These are phyloP conservation scores for Periplaneta americana DNA, from an alignment of 1,140 invertebrate genomes.

Conservation along the genomic window DNA sequence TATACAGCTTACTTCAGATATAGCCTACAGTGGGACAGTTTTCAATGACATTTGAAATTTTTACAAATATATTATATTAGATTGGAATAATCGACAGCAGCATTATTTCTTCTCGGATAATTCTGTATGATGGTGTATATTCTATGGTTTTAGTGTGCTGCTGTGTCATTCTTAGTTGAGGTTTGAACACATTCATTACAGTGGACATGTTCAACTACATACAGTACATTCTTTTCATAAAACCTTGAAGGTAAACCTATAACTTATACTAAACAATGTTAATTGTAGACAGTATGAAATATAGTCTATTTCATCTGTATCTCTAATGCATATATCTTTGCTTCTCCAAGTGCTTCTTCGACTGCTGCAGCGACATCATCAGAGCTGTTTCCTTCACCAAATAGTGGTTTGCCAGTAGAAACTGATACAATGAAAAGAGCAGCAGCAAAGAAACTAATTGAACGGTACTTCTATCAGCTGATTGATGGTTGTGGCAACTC, in stretches of 20 bases:
- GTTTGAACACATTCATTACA: background rate
- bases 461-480: constrained; percentile 88
- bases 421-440: constrained; percentile 68
- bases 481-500: constrained; percentile 85
- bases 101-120: constrained; percentile 3
- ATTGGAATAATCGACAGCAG: background rate
- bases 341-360: constrained; percentile 1
- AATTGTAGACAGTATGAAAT: background rate
- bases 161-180: background rate
- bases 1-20: constrained; percentile 2
- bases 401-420: constrained; percentile 11
- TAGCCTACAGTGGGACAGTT: background rate
- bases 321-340: background rate
- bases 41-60: background rate
- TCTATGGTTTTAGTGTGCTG: background rate
- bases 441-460: constrained; percentile 81
- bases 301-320: background rate
- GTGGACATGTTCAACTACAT: background rate
- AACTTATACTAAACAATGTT: background rate
- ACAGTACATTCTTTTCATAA: background rate
- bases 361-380: constrained; percentile 3
- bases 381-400: constrained; percentile 3
- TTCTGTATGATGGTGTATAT: background rate
- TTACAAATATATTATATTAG: background rate
- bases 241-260: background rate